Percentiles rank a stretch among this genome's conserved stretches.
phyloP scores from a whole-genome alignment of 2,113 vertebrate genomes.

The Halichoeres trimaculatus region DNA sequence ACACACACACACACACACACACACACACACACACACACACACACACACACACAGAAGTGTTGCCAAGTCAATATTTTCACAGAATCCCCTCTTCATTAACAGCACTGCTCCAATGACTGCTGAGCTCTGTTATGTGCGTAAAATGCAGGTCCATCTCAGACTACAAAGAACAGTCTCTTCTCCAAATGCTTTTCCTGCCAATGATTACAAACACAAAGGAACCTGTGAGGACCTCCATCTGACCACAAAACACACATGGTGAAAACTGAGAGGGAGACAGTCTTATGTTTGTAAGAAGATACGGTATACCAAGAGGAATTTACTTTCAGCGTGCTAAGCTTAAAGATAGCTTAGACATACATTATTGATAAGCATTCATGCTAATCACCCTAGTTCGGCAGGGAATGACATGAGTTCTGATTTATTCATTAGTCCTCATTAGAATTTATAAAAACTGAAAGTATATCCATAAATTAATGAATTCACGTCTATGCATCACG shows the following conservation, averaged over 20 bases:
- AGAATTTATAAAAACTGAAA: conserved; percentile 12
- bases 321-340: conserved; percentile 9
- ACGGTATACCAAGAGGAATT: conserved; percentile 13
- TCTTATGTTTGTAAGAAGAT: conserved; percentile 10
- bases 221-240: conserved; percentile 26
- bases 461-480: conserved; percentile 4
- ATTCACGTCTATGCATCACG: neutral
- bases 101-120: neutral
- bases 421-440: conserved; percentile 29
- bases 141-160: conserved; percentile 8
- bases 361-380: conserved; percentile 36
- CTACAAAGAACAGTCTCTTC: neutral
- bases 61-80: neutral
- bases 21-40: neutral
- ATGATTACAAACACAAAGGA: conserved; percentile 14
- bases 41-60: conserved; percentile 3
- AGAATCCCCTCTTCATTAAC: conserved; percentile 1
- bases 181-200: conserved; percentile 33
- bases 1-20: conserved; percentile 3
- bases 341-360: conserved; percentile 35
- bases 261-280: no score
- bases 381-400: conserved; percentile 10
- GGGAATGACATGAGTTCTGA: neutral
- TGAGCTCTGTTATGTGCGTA: neutral
- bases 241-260: conserved; percentile 16